Evolutionary conservation across 2,113 vertebrate species (phyloP).

Genomic region (Grallaria varia): DNA sequence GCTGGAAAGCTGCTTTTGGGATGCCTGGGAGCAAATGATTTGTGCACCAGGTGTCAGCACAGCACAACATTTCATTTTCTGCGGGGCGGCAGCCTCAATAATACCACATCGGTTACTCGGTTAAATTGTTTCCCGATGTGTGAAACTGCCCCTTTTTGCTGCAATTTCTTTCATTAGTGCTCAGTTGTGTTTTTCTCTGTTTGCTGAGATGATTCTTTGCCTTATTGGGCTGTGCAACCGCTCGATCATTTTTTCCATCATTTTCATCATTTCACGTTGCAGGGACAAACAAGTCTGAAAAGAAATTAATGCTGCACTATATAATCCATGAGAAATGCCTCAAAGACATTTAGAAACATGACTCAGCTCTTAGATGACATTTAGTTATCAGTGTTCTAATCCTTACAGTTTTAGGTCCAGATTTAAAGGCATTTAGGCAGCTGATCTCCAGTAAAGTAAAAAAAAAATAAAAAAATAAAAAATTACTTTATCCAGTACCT

Average conservation of each 20-base stretch:
- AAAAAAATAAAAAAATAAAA: no score
- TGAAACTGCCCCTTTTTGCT: neutral
- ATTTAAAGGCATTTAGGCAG: neutral
- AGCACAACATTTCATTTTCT: neutral
- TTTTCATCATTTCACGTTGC: neutral
- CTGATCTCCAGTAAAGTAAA: neutral
- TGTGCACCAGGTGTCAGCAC: conserved; percentile 35
- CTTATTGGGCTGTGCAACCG: neutral
- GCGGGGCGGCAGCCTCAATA: neutral
- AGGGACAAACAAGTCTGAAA: neutral
- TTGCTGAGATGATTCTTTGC: neutral
- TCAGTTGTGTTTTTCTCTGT: neutral
- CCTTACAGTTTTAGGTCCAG: neutral
- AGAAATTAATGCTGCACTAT: neutral
- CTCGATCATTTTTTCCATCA: neutral
- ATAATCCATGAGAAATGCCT: neutral
- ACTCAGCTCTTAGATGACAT: neutral
- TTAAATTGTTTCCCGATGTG: neutral
- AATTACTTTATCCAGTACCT: neutral
- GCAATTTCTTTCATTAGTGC: neutral
- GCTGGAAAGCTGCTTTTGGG: neutral
- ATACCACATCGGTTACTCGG: neutral
- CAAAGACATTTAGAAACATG: neutral
- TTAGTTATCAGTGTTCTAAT: neutral
- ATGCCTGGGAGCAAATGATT: neutral